These are phyloP conservation scores for Hydrozoanthus gracilis DNA, from an alignment of 92 coral and sea anemone species.

Conservation along the genomic window DNA sequence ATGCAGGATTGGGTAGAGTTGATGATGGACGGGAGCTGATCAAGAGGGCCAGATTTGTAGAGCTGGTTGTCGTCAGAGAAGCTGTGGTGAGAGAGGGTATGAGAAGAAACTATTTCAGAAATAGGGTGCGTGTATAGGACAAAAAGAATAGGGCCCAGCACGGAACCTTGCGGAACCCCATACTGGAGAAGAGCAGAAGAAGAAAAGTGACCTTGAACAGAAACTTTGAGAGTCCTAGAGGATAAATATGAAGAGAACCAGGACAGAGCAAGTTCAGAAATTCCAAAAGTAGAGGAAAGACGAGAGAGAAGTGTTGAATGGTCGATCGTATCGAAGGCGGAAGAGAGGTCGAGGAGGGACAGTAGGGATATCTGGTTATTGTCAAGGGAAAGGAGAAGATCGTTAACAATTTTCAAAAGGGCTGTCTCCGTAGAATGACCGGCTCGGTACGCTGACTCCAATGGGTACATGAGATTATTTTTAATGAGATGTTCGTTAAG, in stretches of 20 bases:
- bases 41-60: conserved; percentile 21
- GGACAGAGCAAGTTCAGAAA: conserved; percentile 20
- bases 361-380: conserved; percentile 19
- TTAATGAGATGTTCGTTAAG: conserved; percentile 18
- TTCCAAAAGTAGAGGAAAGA: conserved; percentile 19
- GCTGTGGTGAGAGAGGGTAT: conserved; percentile 22
- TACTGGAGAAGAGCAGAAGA: conserved; percentile 13
- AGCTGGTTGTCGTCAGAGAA: conserved; percentile 21
- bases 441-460: conserved; percentile 23
- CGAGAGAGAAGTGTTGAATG: conserved; percentile 20
- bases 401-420: conserved; percentile 18
- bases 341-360: conserved; percentile 22
- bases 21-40: conserved; percentile 22
- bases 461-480: conserved; percentile 18
- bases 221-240: conserved; percentile 20
- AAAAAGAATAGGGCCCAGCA: conserved; percentile 13
- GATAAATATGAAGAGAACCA: conserved; percentile 18
- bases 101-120: conserved; percentile 18
- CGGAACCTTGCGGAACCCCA: not conserved
- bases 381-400: conserved; percentile 20
- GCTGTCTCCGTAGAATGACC: conserved; percentile 22
- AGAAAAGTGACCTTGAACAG: conserved; percentile 20
- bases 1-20: conserved; percentile 20
- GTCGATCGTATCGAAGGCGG: conserved; percentile 22
- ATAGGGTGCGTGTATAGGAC: conserved; percentile 21